Evolutionary conservation across 2,888 invertebrate species (phyloP).

Genomic region (Apomyelois bistriatella): DNA sequence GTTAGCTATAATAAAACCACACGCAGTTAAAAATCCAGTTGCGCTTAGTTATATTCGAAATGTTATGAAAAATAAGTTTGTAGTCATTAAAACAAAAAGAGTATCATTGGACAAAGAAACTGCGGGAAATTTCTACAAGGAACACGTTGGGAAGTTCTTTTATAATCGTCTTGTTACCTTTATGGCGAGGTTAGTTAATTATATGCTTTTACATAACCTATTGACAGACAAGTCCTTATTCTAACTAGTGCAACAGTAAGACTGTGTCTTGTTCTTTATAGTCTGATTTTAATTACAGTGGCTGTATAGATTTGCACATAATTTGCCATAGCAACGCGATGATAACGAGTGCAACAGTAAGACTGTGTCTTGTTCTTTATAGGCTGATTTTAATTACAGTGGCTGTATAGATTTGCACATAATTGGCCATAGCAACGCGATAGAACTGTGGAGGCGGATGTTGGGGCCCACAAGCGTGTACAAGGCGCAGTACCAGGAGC

Average conservation of each 20-base stretch:
- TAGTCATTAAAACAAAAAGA: conserved; percentile 85
- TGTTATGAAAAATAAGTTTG: conserved; percentile 85
- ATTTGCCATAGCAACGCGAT: conserved; percentile 89
- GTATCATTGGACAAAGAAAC: conserved; percentile 80
- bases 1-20: conserved; percentile 92
- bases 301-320: conserved; percentile 89
- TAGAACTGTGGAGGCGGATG: conserved; percentile 88
- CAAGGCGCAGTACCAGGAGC: conserved; percentile 88
- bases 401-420: conserved; percentile 91
- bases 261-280: too few species aligned
- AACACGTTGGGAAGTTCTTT: conserved; percentile 91
- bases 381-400: too few species aligned
- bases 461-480: conserved; percentile 96
- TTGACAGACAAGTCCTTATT: not conserved
- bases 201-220: conserved; percentile 3
- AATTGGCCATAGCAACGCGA: conserved; percentile 87
- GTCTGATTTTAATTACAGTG: too few species aligned
- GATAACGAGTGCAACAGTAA: too few species aligned
- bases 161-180: conserved; percentile 89
- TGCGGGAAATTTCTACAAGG: conserved; percentile 88
- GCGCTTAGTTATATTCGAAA: conserved; percentile 84
- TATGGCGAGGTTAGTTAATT: conserved; percentile 84
- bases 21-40: conserved; percentile 87
- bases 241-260: too few species aligned
- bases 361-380: too few species aligned